Base-by-base conservation (phyloP, 2,797 vertebrate genomes). In the Apogon hyalosoma region DNA sequence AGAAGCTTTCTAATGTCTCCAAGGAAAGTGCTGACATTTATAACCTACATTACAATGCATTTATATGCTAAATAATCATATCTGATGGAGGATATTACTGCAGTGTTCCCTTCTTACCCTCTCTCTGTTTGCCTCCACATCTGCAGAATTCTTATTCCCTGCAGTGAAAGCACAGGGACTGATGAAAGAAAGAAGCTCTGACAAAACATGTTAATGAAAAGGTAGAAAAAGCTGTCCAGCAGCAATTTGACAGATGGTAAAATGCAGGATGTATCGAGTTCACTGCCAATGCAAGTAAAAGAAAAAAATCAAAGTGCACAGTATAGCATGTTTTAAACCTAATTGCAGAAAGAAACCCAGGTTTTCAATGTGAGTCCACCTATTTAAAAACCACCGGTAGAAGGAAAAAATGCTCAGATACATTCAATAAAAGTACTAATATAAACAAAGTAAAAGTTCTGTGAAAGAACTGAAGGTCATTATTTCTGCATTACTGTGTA, bases 11-110 rank as follows among this genome's bases (percentile, higher is more conserved):
- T 14, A 66, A 58, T 0, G 1, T 66, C 52, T 53, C 24, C 11
- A 3, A 55, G 43, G 52, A 77, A 79, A 68, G 49, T 47, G 48
- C 63, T 75, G 79, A 79, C 79, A 68, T 77, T 72, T 58, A 39
- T 59, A 24, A 70, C 63, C 52, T 21, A 5, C 14, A 48, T 77
- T 60, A 42, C 42, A 53, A 60, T 43, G 39, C 48, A 68, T 78
- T 79, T 56, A 45, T 58, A 64, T 67, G 76, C 45, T 45, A 67
- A 69, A 62, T 73, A 66, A 66, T 28, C 49, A 46, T 42, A 63
- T 78, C 31, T 81, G 59, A 69, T 62, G 59, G 68, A 28, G 54
- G 55, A 67, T 16, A 62, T 77, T 15, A 43, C 12, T 9, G 43
- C 1, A 7, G 50, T 9, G 0, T 28, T 61, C 12, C 21, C 21